These are phyloP conservation scores for Mizuhopecten yessoensis DNA, from an alignment of 1,140 invertebrate species.

Conservation along the genomic window DNA sequence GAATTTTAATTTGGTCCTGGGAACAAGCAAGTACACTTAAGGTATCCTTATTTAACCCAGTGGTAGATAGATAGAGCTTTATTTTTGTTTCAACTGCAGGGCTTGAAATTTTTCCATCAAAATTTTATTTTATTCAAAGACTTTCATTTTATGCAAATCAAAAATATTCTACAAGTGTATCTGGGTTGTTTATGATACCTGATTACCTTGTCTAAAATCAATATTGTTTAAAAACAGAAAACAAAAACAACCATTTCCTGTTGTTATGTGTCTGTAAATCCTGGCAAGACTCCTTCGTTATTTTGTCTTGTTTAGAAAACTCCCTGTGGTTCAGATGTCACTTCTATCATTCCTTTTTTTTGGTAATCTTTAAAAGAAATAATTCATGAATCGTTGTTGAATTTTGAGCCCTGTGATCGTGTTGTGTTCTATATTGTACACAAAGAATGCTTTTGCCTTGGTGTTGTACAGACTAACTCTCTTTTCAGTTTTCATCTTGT, in stretches of 20 bases:
- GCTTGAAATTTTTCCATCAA: conserved; percentile 57
- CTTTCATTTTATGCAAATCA: background rate
- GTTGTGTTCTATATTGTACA: conserved; percentile 26
- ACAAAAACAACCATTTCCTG: background rate
- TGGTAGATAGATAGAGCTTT: conserved; percentile 65
- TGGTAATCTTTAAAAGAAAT: conserved; percentile 11
- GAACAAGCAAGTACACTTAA: conserved; percentile 68
- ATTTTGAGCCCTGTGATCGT: conserved; percentile 37
- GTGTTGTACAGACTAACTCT: conserved; percentile 27
- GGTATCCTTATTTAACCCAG: conserved; percentile 59
- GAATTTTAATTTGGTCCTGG: conserved; percentile 65
- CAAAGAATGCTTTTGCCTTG: conserved; percentile 38
- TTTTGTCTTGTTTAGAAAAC: background rate
- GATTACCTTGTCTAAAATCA: background rate
- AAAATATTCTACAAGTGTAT: conserved; percentile 2
- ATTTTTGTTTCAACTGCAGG: conserved; percentile 56
- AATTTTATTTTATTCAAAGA: background rate
- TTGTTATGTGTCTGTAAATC: conserved; percentile 9
- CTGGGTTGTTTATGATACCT: background rate
- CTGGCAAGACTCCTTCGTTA: background rate
- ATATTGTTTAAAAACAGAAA: background rate
- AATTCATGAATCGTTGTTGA: background rate
- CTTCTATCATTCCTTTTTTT: background rate
- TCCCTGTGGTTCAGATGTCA: background rate
- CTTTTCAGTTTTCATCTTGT: conserved; percentile 39